phyloP scores from a whole-genome alignment of 1,140 invertebrate species.

The Leptinotarsa defecta region DNA sequence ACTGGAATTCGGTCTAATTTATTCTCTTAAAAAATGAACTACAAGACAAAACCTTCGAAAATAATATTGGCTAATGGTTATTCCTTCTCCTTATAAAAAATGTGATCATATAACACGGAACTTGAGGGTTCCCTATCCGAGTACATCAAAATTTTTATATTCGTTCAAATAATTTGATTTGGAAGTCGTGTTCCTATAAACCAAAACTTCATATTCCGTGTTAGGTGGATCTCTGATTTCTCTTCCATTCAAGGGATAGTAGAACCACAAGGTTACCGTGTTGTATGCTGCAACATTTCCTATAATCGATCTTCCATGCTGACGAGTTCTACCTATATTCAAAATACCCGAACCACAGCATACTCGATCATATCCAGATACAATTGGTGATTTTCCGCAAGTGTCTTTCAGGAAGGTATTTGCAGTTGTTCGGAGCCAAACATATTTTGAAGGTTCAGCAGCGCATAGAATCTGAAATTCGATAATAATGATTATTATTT shows the following conservation, averaged over 20 bases:
- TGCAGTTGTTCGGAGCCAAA: neutral
- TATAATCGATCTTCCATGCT: neutral
- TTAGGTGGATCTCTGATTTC: neutral
- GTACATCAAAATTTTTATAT: no score
- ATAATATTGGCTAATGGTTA: no score
- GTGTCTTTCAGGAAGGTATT: neutral
- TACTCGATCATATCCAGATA: neutral
- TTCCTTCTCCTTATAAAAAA: no score
- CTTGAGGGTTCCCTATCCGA: no score
- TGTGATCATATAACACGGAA: no score
- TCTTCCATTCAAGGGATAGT: neutral
- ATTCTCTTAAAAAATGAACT: no score
- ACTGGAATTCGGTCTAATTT: no score
- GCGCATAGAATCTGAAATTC: slow-evolving; percentile 1
- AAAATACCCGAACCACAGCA: neutral
- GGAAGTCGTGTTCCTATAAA: neutral
- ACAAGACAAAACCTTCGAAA: no score
- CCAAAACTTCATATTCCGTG: neutral
- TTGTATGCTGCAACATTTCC: neutral
- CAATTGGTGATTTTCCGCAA: neutral
- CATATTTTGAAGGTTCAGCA: neutral
- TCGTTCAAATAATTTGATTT: no score
- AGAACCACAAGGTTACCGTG: neutral
- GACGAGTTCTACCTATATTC: neutral
- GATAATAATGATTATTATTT: no score